Conservation (phyloP, 2,113 vertebrate species). For the Hiodon alosoides region DNA sequence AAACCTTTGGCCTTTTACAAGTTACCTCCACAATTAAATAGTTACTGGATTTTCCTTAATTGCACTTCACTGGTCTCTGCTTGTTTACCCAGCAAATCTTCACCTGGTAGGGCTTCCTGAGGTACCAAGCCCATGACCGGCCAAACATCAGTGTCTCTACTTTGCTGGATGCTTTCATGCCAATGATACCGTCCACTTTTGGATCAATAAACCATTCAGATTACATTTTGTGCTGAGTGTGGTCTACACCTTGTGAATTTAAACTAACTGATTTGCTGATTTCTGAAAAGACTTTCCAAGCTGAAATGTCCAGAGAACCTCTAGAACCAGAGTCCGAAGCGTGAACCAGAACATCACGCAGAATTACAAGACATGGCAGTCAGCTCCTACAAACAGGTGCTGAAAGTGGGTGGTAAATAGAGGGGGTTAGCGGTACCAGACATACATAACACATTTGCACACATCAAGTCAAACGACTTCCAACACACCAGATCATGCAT, state of each 20-base stretch:
- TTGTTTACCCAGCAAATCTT: neutral
- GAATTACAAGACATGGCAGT: too few species aligned
- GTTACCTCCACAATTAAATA: neutral
- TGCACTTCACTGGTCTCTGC: neutral
- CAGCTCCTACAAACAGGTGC: too few species aligned
- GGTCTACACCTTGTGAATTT: conserved; percentile 19
- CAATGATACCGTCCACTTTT: neutral
- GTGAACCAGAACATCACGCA: too few species aligned
- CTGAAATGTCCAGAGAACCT: neutral
- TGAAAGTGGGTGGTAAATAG: too few species aligned
- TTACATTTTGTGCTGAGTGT: conserved; percentile 23
- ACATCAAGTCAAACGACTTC: too few species aligned
- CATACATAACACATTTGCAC: too few species aligned
- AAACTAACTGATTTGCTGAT: neutral
- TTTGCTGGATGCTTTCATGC: neutral
- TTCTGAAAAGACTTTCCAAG: neutral
- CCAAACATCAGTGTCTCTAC: neutral
- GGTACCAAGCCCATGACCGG: neutral
- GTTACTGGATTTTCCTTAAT: neutral
- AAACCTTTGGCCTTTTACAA: neutral
- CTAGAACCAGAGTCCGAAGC: neutral
- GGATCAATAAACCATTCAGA: conserved; percentile 32
- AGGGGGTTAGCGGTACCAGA: too few species aligned
- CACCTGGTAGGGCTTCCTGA: neutral
- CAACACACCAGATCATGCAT: too few species aligned